phyloP scores from a whole-genome alignment of 2,888 invertebrate genomes.

The Heteromyza rotundicornis region DNA sequence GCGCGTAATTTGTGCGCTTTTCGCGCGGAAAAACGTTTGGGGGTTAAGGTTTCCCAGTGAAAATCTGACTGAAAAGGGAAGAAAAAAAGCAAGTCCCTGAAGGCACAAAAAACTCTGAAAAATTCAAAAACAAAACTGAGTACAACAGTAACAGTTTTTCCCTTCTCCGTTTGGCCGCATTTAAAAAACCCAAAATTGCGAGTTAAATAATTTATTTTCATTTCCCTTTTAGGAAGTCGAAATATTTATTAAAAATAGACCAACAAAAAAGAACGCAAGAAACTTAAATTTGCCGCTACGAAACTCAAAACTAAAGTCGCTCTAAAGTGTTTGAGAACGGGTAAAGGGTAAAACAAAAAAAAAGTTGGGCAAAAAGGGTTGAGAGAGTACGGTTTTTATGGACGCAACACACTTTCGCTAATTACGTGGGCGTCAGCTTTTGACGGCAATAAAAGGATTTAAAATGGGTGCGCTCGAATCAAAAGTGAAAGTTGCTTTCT shows the following conservation, averaged over 20 bases:
- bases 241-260: too few relatives aligned
- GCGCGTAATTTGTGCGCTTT: not conserved
- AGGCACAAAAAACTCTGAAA: constrained; percentile 7
- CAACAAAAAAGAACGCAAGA: too few relatives aligned
- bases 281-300: too few relatives aligned
- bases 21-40: not conserved
- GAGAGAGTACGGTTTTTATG: not conserved
- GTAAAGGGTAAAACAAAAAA: constrained; percentile 14
- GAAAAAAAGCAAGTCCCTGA: not conserved
- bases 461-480: constrained; percentile 12
- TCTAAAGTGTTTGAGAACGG: too few relatives aligned
- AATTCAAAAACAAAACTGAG: constrained; percentile 9
- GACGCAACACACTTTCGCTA: constrained; percentile 12
- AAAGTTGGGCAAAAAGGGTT: not conserved
- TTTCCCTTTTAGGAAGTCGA: constrained; percentile 9
- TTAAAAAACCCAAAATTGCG: not conserved
- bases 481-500: constrained; percentile 21
- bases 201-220: constrained; percentile 7
- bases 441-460: constrained; percentile 19
- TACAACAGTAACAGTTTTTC: not conserved
- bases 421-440: constrained; percentile 23
- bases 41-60: constrained; percentile 14
- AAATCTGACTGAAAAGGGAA: not conserved
- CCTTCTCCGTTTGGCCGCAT: not conserved
- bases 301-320: too few relatives aligned